A percentile compares a stretch with the other conserved stretches of the same genome.
phyloP scores from a whole-genome alignment of 2,888 invertebrate species.

The Incurvaria masculella region DNA sequence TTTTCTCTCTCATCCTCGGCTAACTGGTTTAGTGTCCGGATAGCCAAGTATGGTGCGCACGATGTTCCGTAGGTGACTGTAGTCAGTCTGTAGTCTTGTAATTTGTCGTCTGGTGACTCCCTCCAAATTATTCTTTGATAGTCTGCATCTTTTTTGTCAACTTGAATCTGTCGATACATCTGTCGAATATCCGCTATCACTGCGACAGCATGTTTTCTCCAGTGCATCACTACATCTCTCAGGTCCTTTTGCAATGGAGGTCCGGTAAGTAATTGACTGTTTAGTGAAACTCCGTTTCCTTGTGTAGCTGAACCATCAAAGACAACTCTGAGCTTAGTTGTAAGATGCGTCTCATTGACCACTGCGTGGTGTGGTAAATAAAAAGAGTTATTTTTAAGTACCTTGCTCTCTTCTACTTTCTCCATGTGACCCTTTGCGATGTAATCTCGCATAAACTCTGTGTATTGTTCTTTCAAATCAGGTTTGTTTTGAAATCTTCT shows the following conservation, averaged over 20 bases:
- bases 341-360: not conserved
- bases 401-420: not conserved
- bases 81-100: not conserved
- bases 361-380: not conserved
- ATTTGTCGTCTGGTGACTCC: not conserved
- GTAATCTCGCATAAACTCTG: not conserved
- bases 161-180: not conserved
- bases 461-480: not conserved
- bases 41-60: not conserved
- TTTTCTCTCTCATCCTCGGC: not conserved
- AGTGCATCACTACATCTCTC: not conserved
- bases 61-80: not conserved
- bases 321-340: not conserved
- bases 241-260: not conserved
- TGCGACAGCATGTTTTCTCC: not conserved
- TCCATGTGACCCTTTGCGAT: not conserved
- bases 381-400: not conserved
- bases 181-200: not conserved
- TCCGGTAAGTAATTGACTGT: not conserved
- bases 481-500: not conserved
- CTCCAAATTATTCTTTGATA: not conserved
- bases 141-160: not conserved
- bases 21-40: not conserved
- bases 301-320: not conserved
- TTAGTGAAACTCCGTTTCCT: not conserved